phyloP scores from a whole-genome alignment of 2,888 invertebrate genomes.

The Tetranychus piercei region DNA sequence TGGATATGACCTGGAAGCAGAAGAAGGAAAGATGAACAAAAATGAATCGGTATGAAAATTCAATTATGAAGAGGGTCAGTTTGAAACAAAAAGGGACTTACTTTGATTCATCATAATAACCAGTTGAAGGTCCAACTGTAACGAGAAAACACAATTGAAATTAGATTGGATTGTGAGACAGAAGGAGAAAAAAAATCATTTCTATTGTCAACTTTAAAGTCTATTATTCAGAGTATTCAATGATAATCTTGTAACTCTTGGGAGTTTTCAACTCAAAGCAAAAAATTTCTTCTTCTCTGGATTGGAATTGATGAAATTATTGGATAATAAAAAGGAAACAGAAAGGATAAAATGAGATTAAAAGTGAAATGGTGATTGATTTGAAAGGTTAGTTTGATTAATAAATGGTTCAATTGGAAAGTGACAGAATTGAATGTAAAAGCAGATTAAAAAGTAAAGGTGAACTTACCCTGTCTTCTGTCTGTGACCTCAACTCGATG shows the following conservation, averaged over 20 bases:
- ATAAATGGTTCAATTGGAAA: background rate
- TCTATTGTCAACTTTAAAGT: too few relatives aligned
- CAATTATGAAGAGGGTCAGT: background rate
- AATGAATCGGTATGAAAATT: background rate
- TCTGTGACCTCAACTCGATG: constrained; percentile 1
- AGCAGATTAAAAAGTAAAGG: background rate
- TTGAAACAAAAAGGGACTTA: background rate
- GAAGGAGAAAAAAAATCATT: too few relatives aligned
- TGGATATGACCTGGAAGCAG: background rate
- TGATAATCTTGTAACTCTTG: too few relatives aligned
- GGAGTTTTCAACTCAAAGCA: too few relatives aligned
- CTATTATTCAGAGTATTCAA: too few relatives aligned
- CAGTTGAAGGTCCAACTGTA: background rate
- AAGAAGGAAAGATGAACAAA: too few relatives aligned
- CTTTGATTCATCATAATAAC: background rate
- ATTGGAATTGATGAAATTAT: too few relatives aligned
- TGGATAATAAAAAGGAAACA: background rate
- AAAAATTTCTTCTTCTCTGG: too few relatives aligned
- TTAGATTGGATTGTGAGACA: too few relatives aligned
- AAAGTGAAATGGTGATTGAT: background rate
- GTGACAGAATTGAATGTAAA: background rate
- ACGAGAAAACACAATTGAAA: too few relatives aligned
- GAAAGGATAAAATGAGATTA: background rate
- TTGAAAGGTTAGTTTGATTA: background rate
- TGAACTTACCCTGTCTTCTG: background rate